phyloP scores from a whole-genome alignment of 2,797 vertebrate species.

The Sparidentex hasta region DNA sequence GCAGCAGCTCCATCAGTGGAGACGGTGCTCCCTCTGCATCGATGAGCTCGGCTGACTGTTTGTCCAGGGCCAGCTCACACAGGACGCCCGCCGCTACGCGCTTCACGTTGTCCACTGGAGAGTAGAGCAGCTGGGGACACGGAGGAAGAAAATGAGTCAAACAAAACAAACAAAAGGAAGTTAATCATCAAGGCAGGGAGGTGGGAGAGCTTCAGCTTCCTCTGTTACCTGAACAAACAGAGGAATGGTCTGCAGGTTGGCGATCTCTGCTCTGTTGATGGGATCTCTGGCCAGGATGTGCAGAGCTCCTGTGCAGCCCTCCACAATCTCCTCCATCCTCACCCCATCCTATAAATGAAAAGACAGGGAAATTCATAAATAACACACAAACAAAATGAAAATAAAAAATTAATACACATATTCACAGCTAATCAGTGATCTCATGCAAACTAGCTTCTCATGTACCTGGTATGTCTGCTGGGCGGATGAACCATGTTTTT shows the following conservation, averaged over 20 bases:
- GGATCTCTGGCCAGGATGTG: constrained; percentile 97
- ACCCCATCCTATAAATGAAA: constrained; percentile 91
- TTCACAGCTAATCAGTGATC: background rate
- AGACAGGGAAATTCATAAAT: background rate
- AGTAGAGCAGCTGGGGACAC: constrained; percentile 92
- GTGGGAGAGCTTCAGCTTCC: background rate
- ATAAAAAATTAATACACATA: constrained; percentile 6
- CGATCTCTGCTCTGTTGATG: constrained; percentile 91
- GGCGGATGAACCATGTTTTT: constrained; percentile 90
- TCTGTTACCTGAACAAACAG: constrained; percentile 94
- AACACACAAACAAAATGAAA: background rate
- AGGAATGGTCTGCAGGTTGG: constrained; percentile 93
- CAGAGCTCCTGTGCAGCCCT: constrained; percentile 96
- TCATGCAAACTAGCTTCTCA: background rate
- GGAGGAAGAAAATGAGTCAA: background rate
- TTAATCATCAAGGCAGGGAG: background rate
- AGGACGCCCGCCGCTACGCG: constrained; percentile 93
- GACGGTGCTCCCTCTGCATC: constrained; percentile 93
- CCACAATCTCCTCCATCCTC: constrained; percentile 99
- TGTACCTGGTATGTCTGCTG: constrained; percentile 95
- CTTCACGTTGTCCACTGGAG: constrained; percentile 96
- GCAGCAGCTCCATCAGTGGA: constrained; percentile 97
- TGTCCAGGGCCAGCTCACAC: constrained; percentile 97
- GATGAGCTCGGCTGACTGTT: constrained; percentile 90
- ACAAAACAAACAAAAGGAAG: background rate